Conservation (phyloP, 2,888 invertebrate genomes). For the Dione vanillae region DNA sequence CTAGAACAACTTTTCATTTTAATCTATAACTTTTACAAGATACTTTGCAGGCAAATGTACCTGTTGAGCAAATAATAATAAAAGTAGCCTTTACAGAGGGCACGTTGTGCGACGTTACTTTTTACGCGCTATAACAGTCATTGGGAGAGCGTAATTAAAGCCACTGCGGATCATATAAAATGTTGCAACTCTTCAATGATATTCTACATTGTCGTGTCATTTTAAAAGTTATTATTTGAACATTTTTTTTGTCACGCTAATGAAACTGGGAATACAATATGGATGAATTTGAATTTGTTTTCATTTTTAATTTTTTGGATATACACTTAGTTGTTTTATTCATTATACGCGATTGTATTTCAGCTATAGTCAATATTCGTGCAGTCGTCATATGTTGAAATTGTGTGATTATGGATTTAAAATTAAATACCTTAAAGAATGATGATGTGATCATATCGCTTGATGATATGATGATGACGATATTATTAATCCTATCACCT, state of each 20-base stretch:
- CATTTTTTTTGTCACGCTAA: not conserved
- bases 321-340: no score
- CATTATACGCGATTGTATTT: no score
- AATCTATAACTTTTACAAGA: conserved; percentile 25
- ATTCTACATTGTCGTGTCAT: conserved; percentile 56
- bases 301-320: not conserved
- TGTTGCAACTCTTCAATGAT: conserved; percentile 63
- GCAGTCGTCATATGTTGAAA: no score
- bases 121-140: conserved; percentile 59
- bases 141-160: conserved; percentile 60
- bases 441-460: no score
- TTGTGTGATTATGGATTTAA: no score
- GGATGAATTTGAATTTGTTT: not conserved
- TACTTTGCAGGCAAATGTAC: conserved; percentile 48
- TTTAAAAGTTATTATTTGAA: conserved; percentile 23
- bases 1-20: conserved; percentile 10
- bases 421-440: no score
- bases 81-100: conserved; percentile 57
- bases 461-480: no score
- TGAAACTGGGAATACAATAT: not conserved
- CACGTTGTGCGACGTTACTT: conserved; percentile 51
- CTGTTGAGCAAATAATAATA: conserved; percentile 75
- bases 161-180: conserved; percentile 56
- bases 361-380: no score
- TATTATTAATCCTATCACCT: no score